Evolutionary conservation across 1,140 invertebrate species (phyloP), one percentile per base, ranked within the genome.

Genomic region (Bombus confusus): DNA sequence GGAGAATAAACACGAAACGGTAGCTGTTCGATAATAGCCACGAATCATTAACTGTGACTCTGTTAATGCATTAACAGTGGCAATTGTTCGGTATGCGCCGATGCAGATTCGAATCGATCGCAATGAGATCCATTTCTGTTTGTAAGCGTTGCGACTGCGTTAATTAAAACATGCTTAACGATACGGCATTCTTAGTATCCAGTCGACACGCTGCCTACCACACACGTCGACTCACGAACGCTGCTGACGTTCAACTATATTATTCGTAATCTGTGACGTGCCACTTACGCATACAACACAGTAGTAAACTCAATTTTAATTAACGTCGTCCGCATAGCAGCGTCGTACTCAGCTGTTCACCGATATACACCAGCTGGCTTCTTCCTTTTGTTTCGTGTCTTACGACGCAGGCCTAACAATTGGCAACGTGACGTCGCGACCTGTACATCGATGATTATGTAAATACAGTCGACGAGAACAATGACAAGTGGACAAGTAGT

Each of bases 1-100:
- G 31, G 57, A 81, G 52, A 66, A 84, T 74, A 87, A 90, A 68
- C 87, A 85, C 76, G 25, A 57, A 84, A 88, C 80, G 57, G 88
- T 87, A 88, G 80, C 88, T 87, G 80, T 91, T 87, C 69, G 71
- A 43, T 79, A 86, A 83, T 83, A 85, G 86, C 84, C 76, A 88
- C 88, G 88, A 91, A 76, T 85, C 86, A 91, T 93, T 92, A 91
- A 87, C 87, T 90, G 13, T 10, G 28, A 91, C 47, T 22, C 47
- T 52, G 47, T 52, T 52, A 52, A 52, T 18, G 47, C 47, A 52
- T 52, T 52, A 91, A 91, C 87, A 87, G 69, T 66, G 74, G 39
- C 91, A 90, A 92, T 93, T 88, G 87, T 88, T 86, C 57, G 89
- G 72, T 88, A 90, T 88, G 74, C 72, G 86, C 80, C 89, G 88